Percentiles rank a stretch among this genome's conserved stretches.
These are phyloP conservation scores for Chrysocyon brachyurus DNA, from an alignment of 2,797 vertebrate genomes.

Conservation along the genomic window DNA sequence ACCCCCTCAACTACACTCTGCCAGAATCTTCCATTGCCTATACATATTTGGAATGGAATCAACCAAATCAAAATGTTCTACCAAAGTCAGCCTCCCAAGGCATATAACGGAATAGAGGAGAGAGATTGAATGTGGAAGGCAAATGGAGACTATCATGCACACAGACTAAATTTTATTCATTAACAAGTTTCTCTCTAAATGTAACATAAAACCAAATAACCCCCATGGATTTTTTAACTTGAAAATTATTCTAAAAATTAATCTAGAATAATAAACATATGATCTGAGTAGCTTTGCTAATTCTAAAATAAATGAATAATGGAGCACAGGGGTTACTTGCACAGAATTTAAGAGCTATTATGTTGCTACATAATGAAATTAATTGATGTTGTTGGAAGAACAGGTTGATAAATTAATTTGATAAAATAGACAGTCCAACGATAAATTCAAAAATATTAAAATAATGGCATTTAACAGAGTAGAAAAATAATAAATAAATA, in stretches of 20 bases:
- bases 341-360: not conserved
- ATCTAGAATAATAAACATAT: constrained; percentile 23
- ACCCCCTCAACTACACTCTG: no score
- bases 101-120: not conserved
- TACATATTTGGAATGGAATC: not conserved
- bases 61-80: not conserved
- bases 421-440: not conserved
- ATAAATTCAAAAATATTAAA: constrained; percentile 13
- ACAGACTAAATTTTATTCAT: not conserved
- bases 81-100: not conserved
- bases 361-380: not conserved
- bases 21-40: not conserved
- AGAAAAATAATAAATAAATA: not conserved
- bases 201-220: not conserved
- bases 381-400: constrained; percentile 24
- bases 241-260: not conserved
- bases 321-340: not conserved
- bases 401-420: not conserved
- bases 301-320: constrained; percentile 28
- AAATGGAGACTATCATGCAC: not conserved
- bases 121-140: not conserved
- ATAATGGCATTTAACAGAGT: not conserved
- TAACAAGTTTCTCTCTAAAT: not conserved
- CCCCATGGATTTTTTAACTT: not conserved
- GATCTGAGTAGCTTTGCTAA: not conserved